Conservation (phyloP, 1,140 invertebrate species). For the Drosophila equinoxialis region DNA sequence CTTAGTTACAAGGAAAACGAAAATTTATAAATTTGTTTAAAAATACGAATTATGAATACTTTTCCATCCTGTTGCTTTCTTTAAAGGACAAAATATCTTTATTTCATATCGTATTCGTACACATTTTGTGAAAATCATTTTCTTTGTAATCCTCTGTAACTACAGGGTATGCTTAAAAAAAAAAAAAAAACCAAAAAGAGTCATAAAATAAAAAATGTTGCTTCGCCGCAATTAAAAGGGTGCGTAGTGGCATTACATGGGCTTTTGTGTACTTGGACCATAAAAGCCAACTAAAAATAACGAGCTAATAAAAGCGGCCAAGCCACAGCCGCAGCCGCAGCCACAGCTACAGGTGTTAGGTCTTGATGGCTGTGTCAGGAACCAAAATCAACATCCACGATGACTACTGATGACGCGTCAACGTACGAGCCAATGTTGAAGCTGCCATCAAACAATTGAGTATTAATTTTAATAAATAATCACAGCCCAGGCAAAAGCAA, state of each 20-base stretch:
- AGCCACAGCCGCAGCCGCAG: constrained; percentile 18
- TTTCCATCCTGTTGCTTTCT: too few species aligned
- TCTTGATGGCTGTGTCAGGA: constrained; percentile 18
- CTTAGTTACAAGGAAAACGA: too few species aligned
- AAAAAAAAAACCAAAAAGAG: constrained; percentile 31
- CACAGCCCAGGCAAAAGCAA: constrained; percentile 65
- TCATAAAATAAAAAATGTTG: constrained; percentile 12
- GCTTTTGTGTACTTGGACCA: constrained; percentile 46
- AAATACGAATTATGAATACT: too few species aligned
- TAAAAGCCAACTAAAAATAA: constrained; percentile 66
- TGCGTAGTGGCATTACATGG: constrained; percentile 41
- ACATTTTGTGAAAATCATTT: too few species aligned
- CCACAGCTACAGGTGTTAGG: constrained; percentile 52
- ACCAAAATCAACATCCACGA: constrained; percentile 13
- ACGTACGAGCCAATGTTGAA: constrained; percentile 30
- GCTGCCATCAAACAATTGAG: constrained; percentile 75
- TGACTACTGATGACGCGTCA: constrained; percentile 65
- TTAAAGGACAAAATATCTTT: too few species aligned
- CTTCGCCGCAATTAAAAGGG: constrained; percentile 72
- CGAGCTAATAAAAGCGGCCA: constrained; percentile 69
- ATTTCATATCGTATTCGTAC: too few species aligned
- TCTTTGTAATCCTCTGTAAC: background rate
- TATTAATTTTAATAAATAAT: constrained; percentile 81
- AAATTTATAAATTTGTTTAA: too few species aligned
- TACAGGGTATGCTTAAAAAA: background rate